A percentile compares a stretch with the other conserved stretches of the same genome.
Evolutionary conservation across 2,797 vertebrate species (phyloP).

Genomic region (Myoxocephalus aenaeus): DNA sequence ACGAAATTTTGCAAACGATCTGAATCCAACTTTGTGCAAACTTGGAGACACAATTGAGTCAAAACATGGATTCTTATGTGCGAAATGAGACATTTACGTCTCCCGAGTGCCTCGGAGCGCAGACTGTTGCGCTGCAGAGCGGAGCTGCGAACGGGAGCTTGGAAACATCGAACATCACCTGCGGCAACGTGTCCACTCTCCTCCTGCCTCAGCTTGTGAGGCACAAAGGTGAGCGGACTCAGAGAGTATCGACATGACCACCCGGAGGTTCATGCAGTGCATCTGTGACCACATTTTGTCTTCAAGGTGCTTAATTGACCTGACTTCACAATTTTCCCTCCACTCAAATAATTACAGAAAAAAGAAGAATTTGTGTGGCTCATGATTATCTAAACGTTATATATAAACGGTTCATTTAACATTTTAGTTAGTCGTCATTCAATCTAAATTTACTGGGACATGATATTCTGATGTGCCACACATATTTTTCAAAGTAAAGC

Average conservation of each 20-base stretch:
- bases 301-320: not conserved
- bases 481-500: conserved; percentile 9
- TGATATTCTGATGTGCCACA: not conserved
- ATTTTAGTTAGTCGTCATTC: not conserved
- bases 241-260: not conserved
- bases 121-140: conserved; percentile 57
- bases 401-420: not conserved
- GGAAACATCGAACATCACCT: conserved; percentile 74
- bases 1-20: not conserved
- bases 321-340: not conserved
- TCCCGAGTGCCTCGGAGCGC: conserved; percentile 66
- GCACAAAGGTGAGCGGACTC: conserved; percentile 74
- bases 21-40: conserved; percentile 17
- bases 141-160: conserved; percentile 67
- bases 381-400: not conserved
- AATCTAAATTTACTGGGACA: not conserved
- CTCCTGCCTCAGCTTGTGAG: conserved; percentile 50
- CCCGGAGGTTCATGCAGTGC: not conserved
- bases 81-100: conserved; percentile 69
- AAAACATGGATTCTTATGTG: conserved; percentile 73
- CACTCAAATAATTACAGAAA: not conserved
- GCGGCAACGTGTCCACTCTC: conserved; percentile 67
- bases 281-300: not conserved
- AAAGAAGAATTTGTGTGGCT: not conserved
- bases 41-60: not conserved